These are phyloP conservation scores for Sinocyclocheilus anshuiensis DNA, from an alignment of 2,113 vertebrate species.

Conservation along the genomic window DNA sequence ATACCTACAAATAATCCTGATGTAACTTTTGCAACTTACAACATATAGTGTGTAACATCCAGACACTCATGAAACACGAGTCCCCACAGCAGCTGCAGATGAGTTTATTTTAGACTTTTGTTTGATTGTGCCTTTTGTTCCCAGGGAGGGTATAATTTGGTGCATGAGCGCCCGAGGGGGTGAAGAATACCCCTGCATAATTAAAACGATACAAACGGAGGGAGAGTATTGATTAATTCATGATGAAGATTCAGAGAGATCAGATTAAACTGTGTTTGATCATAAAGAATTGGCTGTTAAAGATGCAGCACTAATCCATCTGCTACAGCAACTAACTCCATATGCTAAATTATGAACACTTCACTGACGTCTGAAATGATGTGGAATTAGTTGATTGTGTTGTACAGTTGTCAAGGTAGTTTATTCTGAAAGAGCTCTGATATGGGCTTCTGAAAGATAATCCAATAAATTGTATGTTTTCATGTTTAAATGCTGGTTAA, in stretches of 20 bases:
- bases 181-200: constrained; percentile 49
- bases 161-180: constrained; percentile 24
- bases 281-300: constrained; percentile 49
- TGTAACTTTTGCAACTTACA: not conserved
- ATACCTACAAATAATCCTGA: not conserved
- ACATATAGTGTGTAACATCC: not conserved
- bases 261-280: constrained; percentile 52
- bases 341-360: constrained; percentile 43
- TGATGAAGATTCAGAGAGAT: constrained; percentile 49
- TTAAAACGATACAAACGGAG: constrained; percentile 50
- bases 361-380: constrained; percentile 11
- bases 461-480: not conserved
- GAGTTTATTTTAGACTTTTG: constrained; percentile 45
- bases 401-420: constrained; percentile 31
- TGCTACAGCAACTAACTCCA: constrained; percentile 38
- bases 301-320: constrained; percentile 49
- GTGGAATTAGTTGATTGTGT: constrained; percentile 14
- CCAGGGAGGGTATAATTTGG: constrained; percentile 46
- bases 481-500: not conserved
- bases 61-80: not conserved
- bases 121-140: constrained; percentile 46
- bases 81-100: constrained; percentile 24
- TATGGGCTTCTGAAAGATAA: no score
- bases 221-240: constrained; percentile 56
- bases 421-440: not conserved